These are phyloP conservation scores for Herminia tarsipennalis DNA, from an alignment of 2,888 invertebrate species.

Conservation along the genomic window DNA sequence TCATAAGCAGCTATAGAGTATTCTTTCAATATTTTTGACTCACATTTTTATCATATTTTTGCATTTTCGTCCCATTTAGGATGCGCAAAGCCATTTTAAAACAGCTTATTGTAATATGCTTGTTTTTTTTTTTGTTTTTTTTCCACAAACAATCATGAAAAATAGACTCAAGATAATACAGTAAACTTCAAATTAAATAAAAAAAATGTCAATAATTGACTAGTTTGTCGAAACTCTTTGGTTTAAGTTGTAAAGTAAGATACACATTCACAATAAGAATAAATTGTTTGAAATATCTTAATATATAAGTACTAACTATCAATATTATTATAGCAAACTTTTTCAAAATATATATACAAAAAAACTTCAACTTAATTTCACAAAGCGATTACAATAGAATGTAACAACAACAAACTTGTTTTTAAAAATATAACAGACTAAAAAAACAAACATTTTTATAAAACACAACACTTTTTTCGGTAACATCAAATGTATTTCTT, in stretches of 20 bases:
- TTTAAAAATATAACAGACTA: conserved; percentile 7
- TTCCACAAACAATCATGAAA: not conserved
- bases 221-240: conserved; percentile 26
- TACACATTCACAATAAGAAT: conserved; percentile 10
- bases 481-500: conserved; percentile 35
- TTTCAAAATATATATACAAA: conserved; percentile 18
- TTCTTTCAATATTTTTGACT: conserved; percentile 72
- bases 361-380: conserved; percentile 18
- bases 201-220: conserved; percentile 39
- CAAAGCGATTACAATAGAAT: conserved; percentile 6
- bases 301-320: conserved; percentile 17
- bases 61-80: conserved; percentile 42
- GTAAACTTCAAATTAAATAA: conserved; percentile 13
- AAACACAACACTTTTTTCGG: not conserved
- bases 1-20: conserved; percentile 75
- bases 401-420: conserved; percentile 6
- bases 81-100: conserved; percentile 38
- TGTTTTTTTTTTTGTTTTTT: conserved; percentile 7
- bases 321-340: conserved; percentile 19
- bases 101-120: conserved; percentile 35
- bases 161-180: not conserved
- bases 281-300: conserved; percentile 15
- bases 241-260: conserved; percentile 14
- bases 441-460: not conserved
- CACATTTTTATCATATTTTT: conserved; percentile 71